Base-by-base conservation (phyloP, 1,140 invertebrate genomes). In the Drosophila watanabei region DNA sequence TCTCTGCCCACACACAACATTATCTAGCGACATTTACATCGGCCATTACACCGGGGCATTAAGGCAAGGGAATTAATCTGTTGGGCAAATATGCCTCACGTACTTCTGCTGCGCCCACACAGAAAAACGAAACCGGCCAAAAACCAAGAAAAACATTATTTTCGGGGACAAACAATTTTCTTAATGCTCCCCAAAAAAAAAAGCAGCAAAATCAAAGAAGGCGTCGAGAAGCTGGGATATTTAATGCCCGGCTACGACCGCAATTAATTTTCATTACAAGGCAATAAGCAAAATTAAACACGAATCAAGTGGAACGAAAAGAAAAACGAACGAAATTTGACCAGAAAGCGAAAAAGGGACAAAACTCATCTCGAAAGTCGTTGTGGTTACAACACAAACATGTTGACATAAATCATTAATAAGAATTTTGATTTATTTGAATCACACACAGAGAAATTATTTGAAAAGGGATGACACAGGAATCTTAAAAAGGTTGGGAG, bases 181-280 rank as follows among this genome's bases (percentile, higher is more conserved):
- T 71, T 68, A 79, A 75, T 79, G 83, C 60, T 49, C 45, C 18
- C 54, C 20, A 16, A 24, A 48, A 18, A 37, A 63, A 46, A 33
- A 58, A 37, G 35, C 60, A 61, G 41, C 54, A 45, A 69, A 79
- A 79, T 70, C 77, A 79, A 79, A 51, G 35, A 46, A 43, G n/a
- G 14, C 8, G 13, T 33, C 39, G 45, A 37, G 37, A 56, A 63
- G 70, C 43, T 79, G 48, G 37, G 33, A 56, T 24, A 60, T 43
- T 43, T 51, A 82, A 78, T 79, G 80, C 58, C 48, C 32, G 35
- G 61, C 80, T 68, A 63, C 66, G 84, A 75, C 84, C 85, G 81
- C 85, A 88, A 89, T 89, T 89, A 89, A 89, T 89, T 89, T 89
- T 89, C 85, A 89, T 89, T 89, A 89, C 86, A 75, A 72, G 86